Evolutionary conservation across 2,888 invertebrate species (phyloP), one percentile per base, ranked within the genome.

Genomic region (Drosophila gaucha): DNA sequence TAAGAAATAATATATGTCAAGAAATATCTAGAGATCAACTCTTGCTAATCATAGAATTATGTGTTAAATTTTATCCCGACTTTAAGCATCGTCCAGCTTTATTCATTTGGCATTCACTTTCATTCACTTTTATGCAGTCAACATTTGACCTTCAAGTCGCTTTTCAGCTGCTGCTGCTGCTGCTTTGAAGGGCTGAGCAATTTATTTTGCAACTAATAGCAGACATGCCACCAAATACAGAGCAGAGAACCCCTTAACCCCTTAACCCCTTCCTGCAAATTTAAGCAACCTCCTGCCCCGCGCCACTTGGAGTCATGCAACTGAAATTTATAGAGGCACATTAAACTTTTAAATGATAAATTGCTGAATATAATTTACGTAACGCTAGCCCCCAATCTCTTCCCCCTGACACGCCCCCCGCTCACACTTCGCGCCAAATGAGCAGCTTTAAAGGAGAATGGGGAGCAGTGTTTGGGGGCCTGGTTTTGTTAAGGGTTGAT

Each of bases 321-420:
- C 84, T 87, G 72, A 62, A 84, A 84, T 84, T 84, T 88, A 88
- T 84, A 84, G 86, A 80, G 86, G 86, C 80, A 75, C 84, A 84
- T 85, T 84, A 85, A 88, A 85, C 86, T 88, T 85, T 86, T 86
- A 84, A 88, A 88, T 85, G 85, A 85, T 88, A 85, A 85, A 85
- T 85, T 83, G 84, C 86, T 67, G 78, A 78, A 84, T 78, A 85
- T 85, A 86, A 85, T 86, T 88, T 83, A 85, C 80, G 69, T 75
- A 63, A 63, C 67, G 67, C 62, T 30, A n/a, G 24, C 9, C 39
- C 22, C 20, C 30, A 30, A 30, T 2, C 31, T 12, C 10, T 31
- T 31, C 31, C 0, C 9, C 26, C 30, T 20, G 2, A 30, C 20
- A 20, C 51, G 33, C 16, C 31, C 30, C 43, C 38, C 12, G 2